Evolutionary conservation across 2,113 vertebrate genomes (phyloP).

Genomic region (Propithecus coquereli): DNA sequence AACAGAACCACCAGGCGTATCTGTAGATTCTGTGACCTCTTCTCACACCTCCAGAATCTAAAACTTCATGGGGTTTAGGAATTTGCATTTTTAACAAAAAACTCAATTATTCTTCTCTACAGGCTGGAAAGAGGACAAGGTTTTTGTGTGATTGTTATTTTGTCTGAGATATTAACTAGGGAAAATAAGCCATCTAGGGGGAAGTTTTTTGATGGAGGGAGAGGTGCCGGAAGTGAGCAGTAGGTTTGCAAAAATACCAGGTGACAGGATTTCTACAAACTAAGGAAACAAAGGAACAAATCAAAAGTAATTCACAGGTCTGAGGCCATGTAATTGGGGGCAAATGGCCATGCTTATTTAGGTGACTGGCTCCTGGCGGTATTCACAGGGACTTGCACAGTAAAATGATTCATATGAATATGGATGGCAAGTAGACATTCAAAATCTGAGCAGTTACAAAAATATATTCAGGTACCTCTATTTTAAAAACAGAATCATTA

Average conservation of each 20-base stretch:
- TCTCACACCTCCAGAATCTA: not conserved
- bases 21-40: not conserved
- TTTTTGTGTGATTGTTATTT: not conserved
- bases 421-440: not conserved
- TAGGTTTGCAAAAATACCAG: not conserved
- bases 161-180: not conserved
- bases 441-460: not conserved
- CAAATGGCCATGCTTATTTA: not conserved
- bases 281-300: not conserved
- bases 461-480: not conserved
- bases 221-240: not conserved
- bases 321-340: not conserved
- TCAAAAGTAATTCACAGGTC: not conserved
- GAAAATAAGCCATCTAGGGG: not conserved
- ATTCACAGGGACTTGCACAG: not conserved
- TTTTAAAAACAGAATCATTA: slow-evolving; percentile 22
- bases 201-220: not conserved
- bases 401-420: not conserved
- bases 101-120: not conserved
- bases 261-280: not conserved
- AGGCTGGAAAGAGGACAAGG: not conserved
- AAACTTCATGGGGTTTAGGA: not conserved
- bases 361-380: not conserved
- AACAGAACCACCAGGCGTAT: not conserved
- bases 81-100: not conserved